Percentiles rank a stretch among this genome's conserved stretches.
Evolutionary conservation across 1,140 invertebrate species (phyloP).

Genomic region (Teleogryllus occipitalis): DNA sequence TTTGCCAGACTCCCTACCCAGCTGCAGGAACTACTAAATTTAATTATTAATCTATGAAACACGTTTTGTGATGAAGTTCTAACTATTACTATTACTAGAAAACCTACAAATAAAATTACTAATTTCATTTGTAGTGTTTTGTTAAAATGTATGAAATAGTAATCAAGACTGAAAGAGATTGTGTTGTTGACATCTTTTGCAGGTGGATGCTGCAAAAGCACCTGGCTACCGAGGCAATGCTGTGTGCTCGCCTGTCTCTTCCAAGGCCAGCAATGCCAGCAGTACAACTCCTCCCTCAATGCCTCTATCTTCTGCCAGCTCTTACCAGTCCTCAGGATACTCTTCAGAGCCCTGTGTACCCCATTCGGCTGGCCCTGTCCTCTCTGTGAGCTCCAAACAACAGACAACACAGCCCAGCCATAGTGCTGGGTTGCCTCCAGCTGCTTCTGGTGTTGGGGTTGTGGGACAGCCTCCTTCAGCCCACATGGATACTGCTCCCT

Average conservation of each 20-base stretch:
- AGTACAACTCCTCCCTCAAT: slow-evolving; percentile 23
- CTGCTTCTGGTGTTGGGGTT: slow-evolving; percentile 12
- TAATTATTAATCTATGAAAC: too few relatives aligned
- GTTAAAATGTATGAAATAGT: too few relatives aligned
- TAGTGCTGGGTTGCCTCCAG: neutral
- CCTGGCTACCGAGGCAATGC: slow-evolving; percentile 65
- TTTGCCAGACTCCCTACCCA: too few relatives aligned
- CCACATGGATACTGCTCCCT: slow-evolving; percentile 12
- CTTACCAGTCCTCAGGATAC: slow-evolving; percentile 11
- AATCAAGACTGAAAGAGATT: too few relatives aligned
- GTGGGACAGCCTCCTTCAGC: slow-evolving; percentile 16
- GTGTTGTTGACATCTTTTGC: slow-evolving; percentile 21
- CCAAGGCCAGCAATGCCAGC: slow-evolving; percentile 47
- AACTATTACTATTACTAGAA: too few relatives aligned
- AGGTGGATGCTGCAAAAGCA: slow-evolving; percentile 70
- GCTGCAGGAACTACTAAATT: too few relatives aligned
- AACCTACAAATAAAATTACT: too few relatives aligned
- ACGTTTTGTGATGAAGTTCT: too few relatives aligned
- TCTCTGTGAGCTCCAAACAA: slow-evolving; percentile 12
- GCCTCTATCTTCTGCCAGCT: slow-evolving; percentile 14
- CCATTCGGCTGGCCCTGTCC: slow-evolving; percentile 12
- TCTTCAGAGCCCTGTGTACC: slow-evolving; percentile 20
- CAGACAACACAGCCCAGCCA: neutral
- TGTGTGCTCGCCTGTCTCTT: slow-evolving; percentile 62
- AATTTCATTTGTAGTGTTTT: too few relatives aligned